Base-by-base conservation (phyloP, 2,113 vertebrate species). In the Phaethornis superciliosus region DNA sequence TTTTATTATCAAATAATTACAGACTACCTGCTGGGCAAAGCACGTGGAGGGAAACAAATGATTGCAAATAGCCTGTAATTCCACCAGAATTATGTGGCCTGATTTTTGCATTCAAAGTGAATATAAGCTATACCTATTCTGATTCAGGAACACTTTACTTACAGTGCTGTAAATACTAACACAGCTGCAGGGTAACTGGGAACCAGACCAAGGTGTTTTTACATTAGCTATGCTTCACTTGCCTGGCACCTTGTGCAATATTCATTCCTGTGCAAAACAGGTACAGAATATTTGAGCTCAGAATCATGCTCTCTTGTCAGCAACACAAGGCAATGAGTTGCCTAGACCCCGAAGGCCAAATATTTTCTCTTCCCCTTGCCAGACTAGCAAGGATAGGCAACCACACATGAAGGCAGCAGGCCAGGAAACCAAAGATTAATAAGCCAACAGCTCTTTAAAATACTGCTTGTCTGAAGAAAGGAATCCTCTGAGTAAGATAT, bases 1-100 rank as follows among this genome's bases (percentile, higher is more conserved):
- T 95, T 95, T 95, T 96, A 95, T 94, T 95, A 94, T 96, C 90
- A 88, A 95, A 93, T 93, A 95, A 95, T 95, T 95, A 85, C 90
- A 54, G 92, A 35, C 85, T 94, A 95, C 94, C 93, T 97, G 82
- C 95, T 93, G 90, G 94, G 90, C 80, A 86, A 91, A 93, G 85
- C 85, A 90, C 21, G 9, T 83, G 82, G 77, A 93, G 80, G 54
- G 82, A 88, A 90, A 93, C 77, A 95, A 95, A 94, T 84, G 85
- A 84, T 15, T 92, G 85, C 76, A 94, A 96, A 95, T 75, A 88
- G 64, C 76, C 82, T 78, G 56, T 81, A 84, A 91, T 95, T 93
- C 82, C 93, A 95, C 78, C 56, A 91, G 82, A 95, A 90, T 76
- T 63, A 21, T 49, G 72, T 70, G 49, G 64, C 79, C 85, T 71